These are phyloP conservation scores for Oligia latruncula DNA, from an alignment of 2,888 invertebrate species.

Conservation along the genomic window DNA sequence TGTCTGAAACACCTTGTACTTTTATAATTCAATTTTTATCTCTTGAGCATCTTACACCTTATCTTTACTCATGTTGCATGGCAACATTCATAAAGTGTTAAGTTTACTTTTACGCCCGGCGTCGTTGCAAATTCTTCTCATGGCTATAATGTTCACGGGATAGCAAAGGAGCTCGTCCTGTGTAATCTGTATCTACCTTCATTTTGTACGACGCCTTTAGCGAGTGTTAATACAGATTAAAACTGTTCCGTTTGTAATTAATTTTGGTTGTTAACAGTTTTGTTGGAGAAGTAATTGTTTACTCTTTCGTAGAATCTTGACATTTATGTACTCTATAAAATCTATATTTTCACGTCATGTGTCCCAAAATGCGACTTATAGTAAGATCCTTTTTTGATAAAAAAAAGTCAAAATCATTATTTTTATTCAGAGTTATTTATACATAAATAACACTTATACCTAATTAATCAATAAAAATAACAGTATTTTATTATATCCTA, in stretches of 20 bases:
- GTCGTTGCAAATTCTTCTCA: conserved; percentile 76
- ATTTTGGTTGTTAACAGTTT: conserved; percentile 19
- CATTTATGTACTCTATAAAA: background rate
- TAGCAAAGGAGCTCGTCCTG: conserved; percentile 44
- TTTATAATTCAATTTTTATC: background rate
- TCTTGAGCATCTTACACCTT: background rate
- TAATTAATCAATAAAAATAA: background rate
- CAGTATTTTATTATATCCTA: background rate
- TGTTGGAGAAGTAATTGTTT: too few species aligned
- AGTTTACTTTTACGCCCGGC: conserved; percentile 68
- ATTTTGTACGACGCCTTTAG: conserved; percentile 25
- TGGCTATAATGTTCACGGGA: conserved; percentile 67
- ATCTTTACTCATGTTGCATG: conserved; percentile 7
- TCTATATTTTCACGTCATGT: background rate
- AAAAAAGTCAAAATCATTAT: background rate
- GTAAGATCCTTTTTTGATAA: background rate
- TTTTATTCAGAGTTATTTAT: too few species aligned
- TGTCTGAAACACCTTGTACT: background rate
- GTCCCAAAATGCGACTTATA: background rate
- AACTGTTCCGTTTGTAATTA: conserved; percentile 36
- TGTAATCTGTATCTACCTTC: conserved; percentile 54
- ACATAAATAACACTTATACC: background rate
- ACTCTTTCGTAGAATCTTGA: background rate
- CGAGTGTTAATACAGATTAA: conserved; percentile 39
- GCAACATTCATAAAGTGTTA: conserved; percentile 68